Percentiles rank a stretch among this genome's conserved stretches.
These are phyloP conservation scores for Dromaius novaehollandiae DNA, from an alignment of 2,113 vertebrate genomes.

Conservation along the genomic window DNA sequence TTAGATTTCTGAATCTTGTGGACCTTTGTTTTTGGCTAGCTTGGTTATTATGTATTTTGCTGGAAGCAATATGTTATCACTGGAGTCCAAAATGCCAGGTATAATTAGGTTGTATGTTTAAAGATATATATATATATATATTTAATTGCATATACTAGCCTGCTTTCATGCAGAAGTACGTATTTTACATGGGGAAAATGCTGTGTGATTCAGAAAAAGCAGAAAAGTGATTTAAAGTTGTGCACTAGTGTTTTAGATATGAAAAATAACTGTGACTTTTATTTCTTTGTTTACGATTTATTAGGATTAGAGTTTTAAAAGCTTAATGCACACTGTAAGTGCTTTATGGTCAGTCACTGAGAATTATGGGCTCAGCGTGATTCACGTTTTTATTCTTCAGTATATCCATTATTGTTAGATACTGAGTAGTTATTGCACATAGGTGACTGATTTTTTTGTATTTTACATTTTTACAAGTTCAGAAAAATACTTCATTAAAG, in stretches of 20 bases:
- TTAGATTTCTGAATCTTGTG: not conserved
- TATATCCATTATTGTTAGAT: conserved; percentile 44
- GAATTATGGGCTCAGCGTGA: conserved; percentile 25
- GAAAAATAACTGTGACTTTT: not conserved
- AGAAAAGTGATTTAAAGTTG: not conserved
- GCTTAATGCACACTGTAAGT: not conserved
- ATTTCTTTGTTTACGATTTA: not conserved
- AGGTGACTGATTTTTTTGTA: not conserved
- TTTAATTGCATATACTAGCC: not conserved
- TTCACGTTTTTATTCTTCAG: conserved; percentile 5
- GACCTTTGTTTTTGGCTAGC: not conserved
- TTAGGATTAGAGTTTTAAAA: conserved; percentile 41
- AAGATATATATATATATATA: not conserved
- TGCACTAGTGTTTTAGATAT: not conserved
- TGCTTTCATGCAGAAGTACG: not conserved
- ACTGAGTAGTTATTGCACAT: conserved; percentile 8
- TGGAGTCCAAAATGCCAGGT: not conserved
- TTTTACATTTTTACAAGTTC: conserved; percentile 32
- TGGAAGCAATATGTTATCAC: not conserved
- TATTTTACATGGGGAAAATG: not conserved
- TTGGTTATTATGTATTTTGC: not conserved
- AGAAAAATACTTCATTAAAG: conserved; percentile 28
- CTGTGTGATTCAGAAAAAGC: not conserved
- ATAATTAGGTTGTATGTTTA: conserved; percentile 7
- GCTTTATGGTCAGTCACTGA: conserved; percentile 41